Evolutionary conservation across 2,113 vertebrate genomes (phyloP).

Genomic region (Pluvialis apricaria): DNA sequence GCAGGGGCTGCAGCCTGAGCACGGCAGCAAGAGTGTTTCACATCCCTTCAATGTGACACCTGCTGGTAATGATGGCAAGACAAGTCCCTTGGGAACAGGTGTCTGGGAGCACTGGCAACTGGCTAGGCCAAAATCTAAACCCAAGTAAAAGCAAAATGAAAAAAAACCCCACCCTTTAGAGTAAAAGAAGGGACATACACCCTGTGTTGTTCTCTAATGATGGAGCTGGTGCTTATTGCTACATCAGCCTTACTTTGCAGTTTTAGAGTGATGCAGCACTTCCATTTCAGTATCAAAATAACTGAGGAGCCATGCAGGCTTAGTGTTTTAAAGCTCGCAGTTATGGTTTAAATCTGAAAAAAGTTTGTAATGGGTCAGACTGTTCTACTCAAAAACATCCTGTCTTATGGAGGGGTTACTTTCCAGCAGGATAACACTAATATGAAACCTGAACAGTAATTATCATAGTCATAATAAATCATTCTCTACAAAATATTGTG

Average conservation of each 20-base stretch:
- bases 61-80: background rate
- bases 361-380: background rate
- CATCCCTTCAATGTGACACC: background rate
- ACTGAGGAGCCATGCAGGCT: background rate
- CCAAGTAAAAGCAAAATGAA: background rate
- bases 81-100: background rate
- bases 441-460: background rate
- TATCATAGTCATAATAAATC: background rate
- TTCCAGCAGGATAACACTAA: background rate
- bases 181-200: background rate
- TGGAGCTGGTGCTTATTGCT: background rate
- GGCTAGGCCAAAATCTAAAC: background rate
- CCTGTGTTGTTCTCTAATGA: background rate
- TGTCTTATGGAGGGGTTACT: background rate
- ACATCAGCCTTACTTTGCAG: background rate
- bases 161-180: background rate
- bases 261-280: background rate
- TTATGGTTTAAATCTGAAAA: background rate
- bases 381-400: background rate
- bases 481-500: background rate
- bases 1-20: conserved; percentile 14
- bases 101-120: background rate
- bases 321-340: background rate
- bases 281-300: background rate
- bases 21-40: background rate